Base-by-base conservation (phyloP, 2,888 invertebrate species). In the Nemoura dubitans region DNA sequence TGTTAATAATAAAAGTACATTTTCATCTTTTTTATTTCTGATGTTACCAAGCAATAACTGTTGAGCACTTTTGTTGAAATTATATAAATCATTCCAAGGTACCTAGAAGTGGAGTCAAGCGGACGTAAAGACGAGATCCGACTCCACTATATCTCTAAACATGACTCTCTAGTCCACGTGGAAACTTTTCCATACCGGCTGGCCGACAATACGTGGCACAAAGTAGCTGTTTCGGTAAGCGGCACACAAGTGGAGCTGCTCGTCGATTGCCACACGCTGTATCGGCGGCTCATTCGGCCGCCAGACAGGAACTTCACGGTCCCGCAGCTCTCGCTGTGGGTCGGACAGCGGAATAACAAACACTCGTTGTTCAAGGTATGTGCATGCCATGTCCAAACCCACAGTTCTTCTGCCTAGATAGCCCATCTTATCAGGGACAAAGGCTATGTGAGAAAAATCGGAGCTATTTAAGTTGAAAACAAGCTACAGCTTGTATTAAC, bases 21-120 rank as follows among this genome's bases (percentile, higher is more conserved):
- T 10, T 36, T 36, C 10, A 10, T 36, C 36, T 36, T 36, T 3
- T 36, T 6, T 3, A 36, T 6, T 36, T 6, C 10, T 36, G 5
- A 6, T 36, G 36, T 36, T 36, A 36, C 10, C 10, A 36, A 36
- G 10, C 36, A 36, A 36, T 10, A 36, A 36, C 36, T 59, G 59
- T 21, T 59, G 59, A 10, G 2, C 59, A 59, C 14, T 59, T 59
- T 59, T 59, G 59, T 59, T 59, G 59, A 59, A 59, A 59, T 59
- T 59, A 59, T 59, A 59, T 59, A n/a, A 27, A 59, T 85, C 27
- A 26, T 29, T 91, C 91, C 90, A 93, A 96, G 97, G 94, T 97
- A 96, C 93, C 94, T 97, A 93, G 97, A 98, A 94, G 94, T 98
- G 92, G 97, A 97, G 93, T 97, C 97, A 91, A 97, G 96, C 92